Conservation (phyloP, 2,113 vertebrate genomes). For the Sminthopsis crassicaudata region DNA sequence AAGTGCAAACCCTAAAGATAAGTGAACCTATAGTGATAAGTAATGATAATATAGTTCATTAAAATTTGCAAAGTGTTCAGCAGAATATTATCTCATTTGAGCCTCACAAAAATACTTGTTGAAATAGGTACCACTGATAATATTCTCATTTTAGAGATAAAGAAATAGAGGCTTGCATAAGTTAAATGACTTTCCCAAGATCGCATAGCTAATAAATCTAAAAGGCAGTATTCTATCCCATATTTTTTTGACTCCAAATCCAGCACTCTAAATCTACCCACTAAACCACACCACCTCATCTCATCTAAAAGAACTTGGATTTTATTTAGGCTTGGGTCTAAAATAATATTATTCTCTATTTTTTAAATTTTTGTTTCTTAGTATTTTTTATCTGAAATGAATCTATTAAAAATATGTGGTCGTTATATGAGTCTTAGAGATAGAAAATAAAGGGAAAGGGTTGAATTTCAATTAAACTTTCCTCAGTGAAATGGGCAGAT, state of each 20-base stretch:
- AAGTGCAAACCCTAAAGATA: background rate
- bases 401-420: background rate
- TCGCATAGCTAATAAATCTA: background rate
- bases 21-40: background rate
- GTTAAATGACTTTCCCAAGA: background rate
- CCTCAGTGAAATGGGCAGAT: background rate
- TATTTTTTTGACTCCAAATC: background rate
- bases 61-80: background rate
- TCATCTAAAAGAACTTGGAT: background rate
- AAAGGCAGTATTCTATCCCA: background rate
- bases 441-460: background rate
- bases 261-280: background rate
- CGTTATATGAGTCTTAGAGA: background rate
- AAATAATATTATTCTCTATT: background rate
- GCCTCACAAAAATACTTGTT: background rate
- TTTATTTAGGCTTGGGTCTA: background rate
- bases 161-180: constrained; percentile 1
- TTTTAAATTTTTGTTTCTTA: background rate
- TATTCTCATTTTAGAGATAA: constrained; percentile 8
- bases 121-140: background rate
- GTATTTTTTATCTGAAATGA: background rate
- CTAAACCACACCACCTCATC: background rate
- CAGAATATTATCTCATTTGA: background rate
- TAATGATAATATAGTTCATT: background rate
- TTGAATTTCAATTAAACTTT: background rate